phyloP scores from a whole-genome alignment of 1,140 invertebrate species.

The Leucophenga varia region DNA sequence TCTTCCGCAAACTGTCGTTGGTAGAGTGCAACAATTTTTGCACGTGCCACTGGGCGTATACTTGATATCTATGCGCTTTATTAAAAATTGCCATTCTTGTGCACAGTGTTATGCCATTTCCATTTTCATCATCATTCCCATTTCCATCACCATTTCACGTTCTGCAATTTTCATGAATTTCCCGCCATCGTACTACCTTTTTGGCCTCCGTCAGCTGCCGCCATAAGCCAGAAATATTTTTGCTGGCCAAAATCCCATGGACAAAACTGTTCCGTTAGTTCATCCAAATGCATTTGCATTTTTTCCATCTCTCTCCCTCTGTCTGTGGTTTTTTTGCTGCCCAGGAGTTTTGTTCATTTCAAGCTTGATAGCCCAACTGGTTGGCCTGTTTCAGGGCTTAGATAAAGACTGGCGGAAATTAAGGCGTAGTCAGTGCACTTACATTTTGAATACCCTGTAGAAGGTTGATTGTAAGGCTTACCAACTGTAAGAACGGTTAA shows the following conservation, averaged over 20 bases:
- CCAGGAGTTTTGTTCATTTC: constrained; percentile 10
- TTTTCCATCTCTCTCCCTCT: no score
- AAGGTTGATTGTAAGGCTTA: no score
- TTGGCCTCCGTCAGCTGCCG: constrained; percentile 14
- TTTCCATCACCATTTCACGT: constrained; percentile 7
- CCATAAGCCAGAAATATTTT: constrained; percentile 11
- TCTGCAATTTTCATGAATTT: constrained; percentile 13
- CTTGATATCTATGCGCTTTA: constrained; percentile 26
- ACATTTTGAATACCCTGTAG: no score
- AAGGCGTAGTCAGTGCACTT: no score
- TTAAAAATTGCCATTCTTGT: constrained; percentile 1
- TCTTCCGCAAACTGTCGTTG: no score
- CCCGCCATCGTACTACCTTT: constrained; percentile 22
- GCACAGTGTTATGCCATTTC: constrained; percentile 19
- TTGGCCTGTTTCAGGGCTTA: constrained; percentile 30
- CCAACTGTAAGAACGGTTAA: no score
- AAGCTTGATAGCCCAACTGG: constrained; percentile 13
- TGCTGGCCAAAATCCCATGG: constrained; percentile 6
- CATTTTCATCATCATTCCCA: constrained; percentile 18
- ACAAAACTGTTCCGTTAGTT: constrained; percentile 12
- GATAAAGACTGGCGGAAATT: constrained; percentile 33
- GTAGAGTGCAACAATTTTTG: constrained; percentile 2
- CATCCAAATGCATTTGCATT: constrained; percentile 35
- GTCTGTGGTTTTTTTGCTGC: constrained; percentile 6
- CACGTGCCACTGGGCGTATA: constrained; percentile 26